Percentiles rank a stretch among this genome's conserved stretches.
These are phyloP conservation scores for Drosophila pegasa DNA, from an alignment of 2,888 invertebrate genomes.

Conservation along the genomic window DNA sequence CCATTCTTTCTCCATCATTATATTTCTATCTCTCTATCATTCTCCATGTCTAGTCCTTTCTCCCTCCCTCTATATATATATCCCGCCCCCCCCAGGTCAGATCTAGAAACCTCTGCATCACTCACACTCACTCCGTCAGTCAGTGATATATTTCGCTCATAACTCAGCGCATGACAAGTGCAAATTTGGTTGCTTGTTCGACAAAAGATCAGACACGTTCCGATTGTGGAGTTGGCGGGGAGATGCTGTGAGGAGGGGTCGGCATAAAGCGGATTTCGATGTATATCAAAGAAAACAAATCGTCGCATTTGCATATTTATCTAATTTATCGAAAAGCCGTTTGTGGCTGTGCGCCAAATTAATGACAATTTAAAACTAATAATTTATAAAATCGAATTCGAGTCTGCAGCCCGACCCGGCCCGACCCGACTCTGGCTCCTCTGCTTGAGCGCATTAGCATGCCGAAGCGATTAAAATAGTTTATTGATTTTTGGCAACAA, in stretches of 20 bases:
- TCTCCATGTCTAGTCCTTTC: neutral
- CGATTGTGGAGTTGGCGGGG: constrained; percentile 9
- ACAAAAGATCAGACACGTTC: constrained; percentile 74
- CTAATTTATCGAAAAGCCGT: constrained; percentile 48
- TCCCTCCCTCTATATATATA: neutral
- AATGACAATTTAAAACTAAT: constrained; percentile 79
- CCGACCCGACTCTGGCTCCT: neutral
- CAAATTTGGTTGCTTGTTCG: constrained; percentile 75
- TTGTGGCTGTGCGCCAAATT: constrained; percentile 64
- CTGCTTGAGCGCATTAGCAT: constrained; percentile 53
- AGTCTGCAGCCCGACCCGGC: constrained; percentile 8
- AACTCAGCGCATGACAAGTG: constrained; percentile 73
- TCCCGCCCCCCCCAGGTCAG: neutral
- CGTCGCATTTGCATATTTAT: constrained; percentile 71
- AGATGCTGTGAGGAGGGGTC: neutral
- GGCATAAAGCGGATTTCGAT: constrained; percentile 2
- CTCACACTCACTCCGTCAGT: constrained; percentile 26
- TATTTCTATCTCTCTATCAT: too few species aligned
- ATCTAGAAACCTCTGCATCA: constrained; percentile 8
- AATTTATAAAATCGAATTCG: constrained; percentile 76
- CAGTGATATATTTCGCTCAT: constrained; percentile 46
- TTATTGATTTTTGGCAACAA: constrained; percentile 59
- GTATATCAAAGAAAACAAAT: constrained; percentile 57
- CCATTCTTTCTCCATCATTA: too few species aligned
- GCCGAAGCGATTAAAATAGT: constrained; percentile 64